Percentiles rank a stretch among this genome's conserved stretches.
Conservation (phyloP, 2,797 vertebrate species). For the Fistularia tabacaria region DNA sequence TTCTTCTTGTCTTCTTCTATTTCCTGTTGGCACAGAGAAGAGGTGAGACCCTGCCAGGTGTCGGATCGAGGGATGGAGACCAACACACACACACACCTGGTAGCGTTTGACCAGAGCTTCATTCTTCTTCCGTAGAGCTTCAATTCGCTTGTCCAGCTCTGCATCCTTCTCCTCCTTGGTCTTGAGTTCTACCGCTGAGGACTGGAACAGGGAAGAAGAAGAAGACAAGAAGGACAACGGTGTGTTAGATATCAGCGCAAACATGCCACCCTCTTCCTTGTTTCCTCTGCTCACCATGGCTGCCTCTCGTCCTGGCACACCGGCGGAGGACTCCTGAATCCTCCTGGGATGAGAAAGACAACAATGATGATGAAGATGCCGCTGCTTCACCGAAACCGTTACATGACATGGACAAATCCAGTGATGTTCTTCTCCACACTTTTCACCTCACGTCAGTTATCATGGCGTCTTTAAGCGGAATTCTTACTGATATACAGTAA, state of each 20-base stretch:
- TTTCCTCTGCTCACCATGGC: slow-evolving; percentile 70
- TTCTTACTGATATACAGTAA: no score
- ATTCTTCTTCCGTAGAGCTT: slow-evolving; percentile 90
- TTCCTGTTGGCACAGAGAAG: slow-evolving; percentile 72
- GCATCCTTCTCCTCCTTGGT: slow-evolving; percentile 92
- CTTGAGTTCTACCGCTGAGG: slow-evolving; percentile 80
- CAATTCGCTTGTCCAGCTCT: slow-evolving; percentile 85
- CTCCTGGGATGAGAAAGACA: slow-evolving; percentile 19
- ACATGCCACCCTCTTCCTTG: neutral
- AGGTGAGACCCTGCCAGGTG: neutral
- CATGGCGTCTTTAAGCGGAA: no score
- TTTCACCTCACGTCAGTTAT: no score
- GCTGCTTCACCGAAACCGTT: neutral
- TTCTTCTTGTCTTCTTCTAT: slow-evolving; percentile 89
- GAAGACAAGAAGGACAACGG: neutral
- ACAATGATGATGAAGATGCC: neutral
- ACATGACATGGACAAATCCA: no score
- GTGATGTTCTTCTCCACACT: no score
- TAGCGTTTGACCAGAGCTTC: slow-evolving; percentile 87
- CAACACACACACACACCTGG: slow-evolving; percentile 69
- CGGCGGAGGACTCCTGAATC: slow-evolving; percentile 8
- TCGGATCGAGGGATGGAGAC: no score
- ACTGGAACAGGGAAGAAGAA: slow-evolving; percentile 58
- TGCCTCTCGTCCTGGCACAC: slow-evolving; percentile 46
- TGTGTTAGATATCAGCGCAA: neutral